Evolutionary conservation across 2,113 vertebrate genomes (phyloP), one percentile per base, ranked within the genome.

Genomic region (Oxyruncus cristatus): DNA sequence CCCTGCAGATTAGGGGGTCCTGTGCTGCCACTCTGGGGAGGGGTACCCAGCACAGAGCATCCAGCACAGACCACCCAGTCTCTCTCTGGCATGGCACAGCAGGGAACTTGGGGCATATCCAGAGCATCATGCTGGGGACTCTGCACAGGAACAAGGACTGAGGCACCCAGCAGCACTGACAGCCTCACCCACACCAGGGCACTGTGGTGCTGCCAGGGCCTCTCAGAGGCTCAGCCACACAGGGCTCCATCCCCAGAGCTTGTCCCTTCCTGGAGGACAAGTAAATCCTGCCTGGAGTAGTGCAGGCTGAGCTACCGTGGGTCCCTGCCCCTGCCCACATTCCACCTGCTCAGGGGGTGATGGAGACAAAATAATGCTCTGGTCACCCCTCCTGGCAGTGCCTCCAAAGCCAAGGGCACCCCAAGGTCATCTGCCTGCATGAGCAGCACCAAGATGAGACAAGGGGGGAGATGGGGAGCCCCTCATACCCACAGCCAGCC

Each of bases 1-100:
- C 28, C 49, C 72, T 37, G 39, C 0, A 0, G 24, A 22, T 49
- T 44, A 53, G 19, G 28, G 14, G 22, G 12, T 21, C 50, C 61
- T 90, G 61, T 18, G 22, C 32, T 70, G 41, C 18, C n/a, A 6
- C 30, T 15, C 46, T 71, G 46, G 27, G 39, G 46, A 47, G 44
- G 9, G 11, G 18, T 4, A 55, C 39, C 44, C 41, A 81, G 41
- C 44, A 47, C n/a, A 49, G 41, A 72, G 24, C 6, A 46, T 33
- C 39, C 73, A 66, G 27, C 33, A 58, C 42, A 67, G 44, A 46
- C 30, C 74, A 73, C 32, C 44, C 30, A 44, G 28, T 26, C 76
- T 41, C 8, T n/a, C 75, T 53, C 84, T 82, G 61, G 24, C 24
- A 56, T 0, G 1, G 33, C 58, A 66, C 7, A 26, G 30, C n/a